Percentiles rank a stretch among this genome's conserved stretches.
These are phyloP conservation scores for Axis porcinus DNA, from an alignment of 2,113 vertebrate genomes.

Conservation along the genomic window DNA sequence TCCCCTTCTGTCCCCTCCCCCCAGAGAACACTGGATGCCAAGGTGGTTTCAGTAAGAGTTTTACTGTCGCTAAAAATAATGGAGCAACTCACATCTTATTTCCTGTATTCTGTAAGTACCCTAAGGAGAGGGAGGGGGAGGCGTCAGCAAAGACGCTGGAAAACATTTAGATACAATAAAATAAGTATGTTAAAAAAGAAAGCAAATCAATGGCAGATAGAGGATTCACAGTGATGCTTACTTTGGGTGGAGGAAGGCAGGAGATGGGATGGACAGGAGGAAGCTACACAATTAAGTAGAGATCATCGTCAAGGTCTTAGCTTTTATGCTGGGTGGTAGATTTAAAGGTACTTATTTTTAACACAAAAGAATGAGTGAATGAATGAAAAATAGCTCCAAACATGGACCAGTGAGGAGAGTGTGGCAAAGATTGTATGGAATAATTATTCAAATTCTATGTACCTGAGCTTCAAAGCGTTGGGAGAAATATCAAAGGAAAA, in stretches of 20 bases:
- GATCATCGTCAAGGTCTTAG: background rate
- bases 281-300: background rate
- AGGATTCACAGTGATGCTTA: background rate
- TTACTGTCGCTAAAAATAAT: conserved; percentile 35
- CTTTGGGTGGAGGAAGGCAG: background rate
- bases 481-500: background rate
- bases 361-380: background rate
- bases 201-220: background rate
- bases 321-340: background rate
- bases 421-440: background rate
- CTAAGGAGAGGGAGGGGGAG: background rate
- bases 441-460: background rate
- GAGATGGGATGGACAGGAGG: background rate
- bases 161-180: background rate
- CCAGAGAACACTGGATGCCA: background rate
- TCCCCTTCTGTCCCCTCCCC: background rate
- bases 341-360: background rate
- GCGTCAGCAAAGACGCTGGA: background rate
- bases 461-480: background rate
- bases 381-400: background rate
- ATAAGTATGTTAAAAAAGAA: background rate
- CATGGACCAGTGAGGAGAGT: background rate
- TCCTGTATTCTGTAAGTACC: background rate
- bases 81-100: background rate
- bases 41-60: conserved; percentile 20